phyloP scores from a whole-genome alignment of 2,113 vertebrate genomes.

The Promerops cafer region DNA sequence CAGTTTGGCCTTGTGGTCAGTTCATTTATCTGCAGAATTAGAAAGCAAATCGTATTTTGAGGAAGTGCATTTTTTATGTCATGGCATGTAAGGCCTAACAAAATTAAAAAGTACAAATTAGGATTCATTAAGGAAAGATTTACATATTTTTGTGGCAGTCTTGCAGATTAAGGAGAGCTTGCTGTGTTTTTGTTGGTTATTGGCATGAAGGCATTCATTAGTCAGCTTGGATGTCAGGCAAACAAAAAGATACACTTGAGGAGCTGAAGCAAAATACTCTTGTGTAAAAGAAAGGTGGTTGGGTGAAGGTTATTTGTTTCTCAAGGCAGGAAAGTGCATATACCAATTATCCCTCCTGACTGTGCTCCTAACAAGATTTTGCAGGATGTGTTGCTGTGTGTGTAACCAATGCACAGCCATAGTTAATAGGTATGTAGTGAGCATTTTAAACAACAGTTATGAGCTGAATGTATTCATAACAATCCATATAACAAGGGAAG shows the following conservation, averaged over 20 bases:
- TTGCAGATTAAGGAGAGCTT: neutral
- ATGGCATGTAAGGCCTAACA: neutral
- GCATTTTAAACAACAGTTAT: neutral
- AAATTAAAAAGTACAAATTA: neutral
- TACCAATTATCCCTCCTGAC: neutral
- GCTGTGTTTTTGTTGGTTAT: neutral
- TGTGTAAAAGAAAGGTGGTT: neutral
- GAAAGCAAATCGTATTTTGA: neutral
- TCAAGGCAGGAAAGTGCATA: neutral
- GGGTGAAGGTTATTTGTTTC: neutral
- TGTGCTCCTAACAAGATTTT: neutral
- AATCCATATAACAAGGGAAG: neutral
- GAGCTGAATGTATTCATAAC: neutral
- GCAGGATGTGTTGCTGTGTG: neutral
- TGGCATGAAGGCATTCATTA: neutral
- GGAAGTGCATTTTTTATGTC: neutral
- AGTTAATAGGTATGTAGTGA: accelerated
- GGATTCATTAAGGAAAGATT: neutral
- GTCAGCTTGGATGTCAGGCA: neutral
- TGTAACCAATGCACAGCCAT: neutral
- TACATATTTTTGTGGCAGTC: neutral
- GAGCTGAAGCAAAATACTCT: neutral
- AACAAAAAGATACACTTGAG: neutral
- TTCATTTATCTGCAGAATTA: neutral
- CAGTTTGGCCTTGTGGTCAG: neutral